A percentile compares a stretch with the other conserved stretches of the same genome.
Evolutionary conservation across 2,888 invertebrate genomes (phyloP).

Genomic region (Agonopterix alstromeriana): DNA sequence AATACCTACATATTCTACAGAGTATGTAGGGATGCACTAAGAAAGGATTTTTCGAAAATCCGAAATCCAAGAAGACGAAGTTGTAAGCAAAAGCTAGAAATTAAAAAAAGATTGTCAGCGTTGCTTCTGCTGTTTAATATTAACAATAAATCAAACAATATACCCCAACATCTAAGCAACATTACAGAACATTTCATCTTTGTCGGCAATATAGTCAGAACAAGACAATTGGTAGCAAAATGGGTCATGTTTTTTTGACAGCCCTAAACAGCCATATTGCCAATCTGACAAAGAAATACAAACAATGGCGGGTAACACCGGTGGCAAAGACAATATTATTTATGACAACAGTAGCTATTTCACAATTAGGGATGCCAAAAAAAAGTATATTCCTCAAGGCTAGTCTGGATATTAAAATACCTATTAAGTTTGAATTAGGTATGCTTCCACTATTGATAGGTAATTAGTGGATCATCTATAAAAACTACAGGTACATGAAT

Average conservation of each 20-base stretch:
- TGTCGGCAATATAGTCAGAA: background rate
- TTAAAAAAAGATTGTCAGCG: too few relatives aligned
- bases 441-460: too few relatives aligned
- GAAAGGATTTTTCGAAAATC: too few relatives aligned
- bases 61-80: too few relatives aligned
- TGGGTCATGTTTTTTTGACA: constrained; percentile 45
- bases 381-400: constrained; percentile 7
- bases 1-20: too few relatives aligned
- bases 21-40: too few relatives aligned
- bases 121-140: too few relatives aligned
- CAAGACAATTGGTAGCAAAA: constrained; percentile 33
- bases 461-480: too few relatives aligned
- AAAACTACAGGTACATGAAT: too few relatives aligned
- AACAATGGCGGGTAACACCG: constrained; percentile 63
- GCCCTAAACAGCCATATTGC: constrained; percentile 30
- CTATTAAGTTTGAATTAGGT: too few relatives aligned
- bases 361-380: constrained; percentile 42
- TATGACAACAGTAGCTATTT: constrained; percentile 59
- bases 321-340: constrained; percentile 60
- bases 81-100: too few relatives aligned
- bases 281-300: constrained; percentile 39
- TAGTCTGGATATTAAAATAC: background rate
- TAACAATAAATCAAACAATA: too few relatives aligned
- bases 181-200: constrained; percentile 1
- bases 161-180: background rate